These are phyloP conservation scores for Hirtodrosophila alboralis DNA, from an alignment of 2,888 invertebrate genomes.

Conservation along the genomic window DNA sequence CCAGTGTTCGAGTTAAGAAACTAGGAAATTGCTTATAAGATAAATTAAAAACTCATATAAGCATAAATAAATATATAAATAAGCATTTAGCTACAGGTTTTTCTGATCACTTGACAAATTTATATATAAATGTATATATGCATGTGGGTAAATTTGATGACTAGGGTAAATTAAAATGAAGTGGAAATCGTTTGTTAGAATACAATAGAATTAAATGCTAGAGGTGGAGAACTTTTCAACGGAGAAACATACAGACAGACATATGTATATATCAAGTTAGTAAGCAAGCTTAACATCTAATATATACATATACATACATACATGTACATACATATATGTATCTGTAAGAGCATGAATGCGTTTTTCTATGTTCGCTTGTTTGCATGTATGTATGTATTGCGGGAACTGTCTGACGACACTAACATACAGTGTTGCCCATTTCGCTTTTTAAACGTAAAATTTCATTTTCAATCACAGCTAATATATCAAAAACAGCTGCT, in stretches of 20 bases:
- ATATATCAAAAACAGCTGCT: too few species aligned
- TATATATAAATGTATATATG: background rate
- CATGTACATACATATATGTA: background rate
- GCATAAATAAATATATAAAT: too few species aligned
- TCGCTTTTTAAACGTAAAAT: too few species aligned
- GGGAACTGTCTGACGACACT: constrained; percentile 37
- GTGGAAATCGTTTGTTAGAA: constrained; percentile 50
- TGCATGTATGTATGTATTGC: constrained; percentile 19
- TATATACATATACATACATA: constrained; percentile 20
- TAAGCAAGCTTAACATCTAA: constrained; percentile 63
- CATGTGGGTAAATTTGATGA: constrained; percentile 52
- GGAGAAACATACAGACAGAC: constrained; percentile 9
- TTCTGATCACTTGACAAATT: constrained; percentile 13
- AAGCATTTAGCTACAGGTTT: constrained; percentile 2
- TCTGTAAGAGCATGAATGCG: background rate
- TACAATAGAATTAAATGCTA: constrained; percentile 54
- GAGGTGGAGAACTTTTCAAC: constrained; percentile 35
- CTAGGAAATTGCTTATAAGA: too few species aligned
- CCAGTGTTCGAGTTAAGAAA: too few species aligned
- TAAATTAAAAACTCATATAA: too few species aligned
- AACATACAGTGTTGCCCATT: background rate
- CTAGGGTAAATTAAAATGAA: constrained; percentile 51
- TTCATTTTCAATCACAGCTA: too few species aligned
- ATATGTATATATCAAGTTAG: constrained; percentile 28
- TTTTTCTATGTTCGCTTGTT: constrained; percentile 5